Conservation (phyloP, 1,140 invertebrate species). For the Antheraea mylitta region DNA sequence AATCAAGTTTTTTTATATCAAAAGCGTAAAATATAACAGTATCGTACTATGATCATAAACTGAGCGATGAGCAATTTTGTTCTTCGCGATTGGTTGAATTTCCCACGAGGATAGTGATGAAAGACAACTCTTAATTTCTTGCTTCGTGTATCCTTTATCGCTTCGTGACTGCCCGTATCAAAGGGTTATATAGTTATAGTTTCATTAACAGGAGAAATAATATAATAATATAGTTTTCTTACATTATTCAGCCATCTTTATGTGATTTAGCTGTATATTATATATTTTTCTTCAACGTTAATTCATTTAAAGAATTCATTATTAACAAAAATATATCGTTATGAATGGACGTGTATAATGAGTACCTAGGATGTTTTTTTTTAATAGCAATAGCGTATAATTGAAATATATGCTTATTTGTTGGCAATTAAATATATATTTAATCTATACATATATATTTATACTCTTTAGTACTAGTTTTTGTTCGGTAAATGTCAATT, state of each 20-base stretch:
- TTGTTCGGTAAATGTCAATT: too few species aligned
- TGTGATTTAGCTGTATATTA: too few species aligned
- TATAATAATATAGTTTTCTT: background rate
- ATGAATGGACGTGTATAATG: too few species aligned
- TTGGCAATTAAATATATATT: too few species aligned
- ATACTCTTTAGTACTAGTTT: too few species aligned
- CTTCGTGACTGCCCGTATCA: conserved; percentile 11
- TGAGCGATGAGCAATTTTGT: conserved; percentile 51
- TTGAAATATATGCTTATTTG: too few species aligned
- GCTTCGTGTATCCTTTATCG: conserved; percentile 39
- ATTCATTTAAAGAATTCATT: too few species aligned
- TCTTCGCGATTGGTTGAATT: conserved; percentile 66
- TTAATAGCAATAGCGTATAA: too few species aligned
- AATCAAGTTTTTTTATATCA: background rate
- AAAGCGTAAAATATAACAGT: conserved; percentile 13
- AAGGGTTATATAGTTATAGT: conserved; percentile 7
- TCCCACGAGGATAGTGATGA: conserved; percentile 47
- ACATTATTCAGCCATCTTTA: background rate
- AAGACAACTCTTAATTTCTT: conserved; percentile 71
- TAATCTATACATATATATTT: too few species aligned
- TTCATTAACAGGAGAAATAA: background rate
- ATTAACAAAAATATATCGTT: too few species aligned
- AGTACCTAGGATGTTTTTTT: too few species aligned
- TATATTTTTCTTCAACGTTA: too few species aligned
- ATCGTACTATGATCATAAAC: conserved; percentile 32